Evolutionary conservation across 2,888 invertebrate species (phyloP).

Genomic region (Pandemis heparana): DNA sequence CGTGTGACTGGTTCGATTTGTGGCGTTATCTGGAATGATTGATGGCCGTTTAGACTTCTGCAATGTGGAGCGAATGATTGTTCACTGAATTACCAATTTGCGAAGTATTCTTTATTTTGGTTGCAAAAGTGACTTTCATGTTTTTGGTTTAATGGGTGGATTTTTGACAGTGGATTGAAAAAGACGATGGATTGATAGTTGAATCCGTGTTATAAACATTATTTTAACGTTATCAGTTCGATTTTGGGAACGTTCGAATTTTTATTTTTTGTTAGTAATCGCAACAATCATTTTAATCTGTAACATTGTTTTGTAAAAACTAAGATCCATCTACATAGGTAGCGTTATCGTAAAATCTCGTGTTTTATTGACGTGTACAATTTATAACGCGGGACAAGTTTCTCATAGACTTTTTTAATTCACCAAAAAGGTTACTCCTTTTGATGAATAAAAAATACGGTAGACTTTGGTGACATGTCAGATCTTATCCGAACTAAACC

Average conservation of each 20-base stretch:
- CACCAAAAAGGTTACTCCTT: conserved; percentile 76
- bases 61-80: conserved; percentile 67
- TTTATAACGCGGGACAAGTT: conserved; percentile 47
- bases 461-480: conserved; percentile 80
- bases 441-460: conserved; percentile 72
- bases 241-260: background rate
- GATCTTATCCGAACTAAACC: conserved; percentile 82
- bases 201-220: background rate
- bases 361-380: background rate
- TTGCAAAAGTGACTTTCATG: conserved; percentile 12
- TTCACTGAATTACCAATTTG: conserved; percentile 62
- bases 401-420: conserved; percentile 66
- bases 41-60: conserved; percentile 64
- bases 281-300: background rate
- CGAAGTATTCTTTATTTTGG: conserved; percentile 40
- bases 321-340: background rate
- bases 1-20: conserved; percentile 70
- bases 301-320: background rate
- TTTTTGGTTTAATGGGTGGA: conserved; percentile 15
- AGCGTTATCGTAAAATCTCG: background rate
- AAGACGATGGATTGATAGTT: background rate
- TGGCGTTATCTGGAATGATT: conserved; percentile 72
- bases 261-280: background rate
- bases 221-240: background rate
- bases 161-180: background rate